Base-by-base conservation (phyloP, 1,140 invertebrate genomes). In the Ceratosolen solmsi region DNA sequence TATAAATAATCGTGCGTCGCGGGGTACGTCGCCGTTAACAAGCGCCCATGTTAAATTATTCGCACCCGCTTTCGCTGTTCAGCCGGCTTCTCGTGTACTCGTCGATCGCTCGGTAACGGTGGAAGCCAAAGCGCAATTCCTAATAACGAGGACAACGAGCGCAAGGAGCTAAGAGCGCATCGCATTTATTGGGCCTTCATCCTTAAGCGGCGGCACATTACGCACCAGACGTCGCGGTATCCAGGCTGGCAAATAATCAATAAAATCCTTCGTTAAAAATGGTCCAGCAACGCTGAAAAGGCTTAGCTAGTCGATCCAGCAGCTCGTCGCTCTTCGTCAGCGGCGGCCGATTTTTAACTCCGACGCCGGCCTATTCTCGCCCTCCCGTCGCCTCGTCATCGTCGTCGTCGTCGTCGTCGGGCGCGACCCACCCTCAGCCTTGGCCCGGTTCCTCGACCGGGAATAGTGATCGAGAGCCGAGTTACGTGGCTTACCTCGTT, bases 381-480 rank as follows among this genome's bases (percentile, higher is more conserved):
- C 9, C 51, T 3, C 51, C 5, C 11, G 51, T 15, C 41, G 13
- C 41, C 41, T 46, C 5, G n/a, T n/a, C n/a, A n/a, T n/a, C n/a
- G n/a, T n/a, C n/a, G n/a, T n/a, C n/a, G n/a, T n/a, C n/a, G n/a
- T n/a, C n/a, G n/a, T n/a, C n/a, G n/a, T n/a, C n/a, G n/a, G n/a
- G n/a, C n/a, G n/a, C 51, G 51, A 15, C 20, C 20, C 20, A 5
- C 51, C 20, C 9, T 11, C 51, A 79, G 77, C 51, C 76, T 71
- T 79, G 68, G 51, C 68, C 65, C 36, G n/a, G 68, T 71, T 79
- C 36, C 15, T 68, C 63, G 25, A 78, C 22, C 46, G 33, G 60
- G 58, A 65, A 49, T 49, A 33, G 33, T n/a, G 56, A 76, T 20
- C n/a, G n/a, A 63, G 74, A 76, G 7, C 56, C 74, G 33, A 76